phyloP scores from a whole-genome alignment of 2,113 vertebrate species.

The Pampusana beccarii region DNA sequence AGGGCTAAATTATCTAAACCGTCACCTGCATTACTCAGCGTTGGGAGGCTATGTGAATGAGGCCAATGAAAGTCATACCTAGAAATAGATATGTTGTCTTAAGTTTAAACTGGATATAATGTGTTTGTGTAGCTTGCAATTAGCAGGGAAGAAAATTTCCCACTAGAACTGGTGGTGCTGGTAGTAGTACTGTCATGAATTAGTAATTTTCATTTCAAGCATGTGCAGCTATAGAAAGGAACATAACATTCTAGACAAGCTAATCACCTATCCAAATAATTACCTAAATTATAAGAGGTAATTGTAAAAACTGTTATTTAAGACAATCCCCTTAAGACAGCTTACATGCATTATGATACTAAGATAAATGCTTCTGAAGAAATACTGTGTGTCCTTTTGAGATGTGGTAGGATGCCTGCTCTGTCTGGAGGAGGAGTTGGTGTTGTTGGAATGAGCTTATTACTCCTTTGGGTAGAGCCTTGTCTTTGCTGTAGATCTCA shows the following conservation, averaged over 20 bases:
- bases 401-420: not conserved
- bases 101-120: not conserved
- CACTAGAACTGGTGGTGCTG: not conserved
- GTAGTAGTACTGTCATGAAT: not conserved
- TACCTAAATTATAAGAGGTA: not conserved
- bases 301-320: not conserved
- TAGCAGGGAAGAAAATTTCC: not conserved
- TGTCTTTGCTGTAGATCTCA: not conserved
- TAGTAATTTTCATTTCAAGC: slow-evolving; percentile 24
- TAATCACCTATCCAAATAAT: not conserved
- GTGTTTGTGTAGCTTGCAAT: not conserved
- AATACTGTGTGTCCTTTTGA: not conserved
- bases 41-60: not conserved
- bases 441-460: not conserved
- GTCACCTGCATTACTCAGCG: slow-evolving; percentile 24
- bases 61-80: not conserved
- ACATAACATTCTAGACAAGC: not conserved
- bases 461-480: not conserved
- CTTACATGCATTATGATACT: not conserved
- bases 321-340: not conserved
- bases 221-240: slow-evolving; percentile 4
- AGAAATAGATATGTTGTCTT: not conserved
- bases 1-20: slow-evolving; percentile 46
- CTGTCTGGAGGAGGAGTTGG: not conserved
- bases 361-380: not conserved